Evolutionary conservation across 2,113 vertebrate genomes (phyloP).

Genomic region (Cebidichthys violaceus): DNA sequence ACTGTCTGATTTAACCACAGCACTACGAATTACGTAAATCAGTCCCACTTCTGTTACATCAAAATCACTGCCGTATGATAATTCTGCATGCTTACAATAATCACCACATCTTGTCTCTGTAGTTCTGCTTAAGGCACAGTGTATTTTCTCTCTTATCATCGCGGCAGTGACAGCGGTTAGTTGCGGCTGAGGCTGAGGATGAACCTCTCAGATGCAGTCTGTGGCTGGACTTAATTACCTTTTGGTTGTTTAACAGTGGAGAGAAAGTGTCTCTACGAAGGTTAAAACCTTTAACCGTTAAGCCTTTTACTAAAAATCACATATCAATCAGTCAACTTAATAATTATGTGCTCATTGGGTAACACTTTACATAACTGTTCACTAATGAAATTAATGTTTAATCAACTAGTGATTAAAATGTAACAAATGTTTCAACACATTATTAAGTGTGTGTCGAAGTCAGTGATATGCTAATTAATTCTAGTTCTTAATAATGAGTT

Average conservation of each 20-base stretch:
- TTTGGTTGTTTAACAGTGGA: conserved; percentile 1
- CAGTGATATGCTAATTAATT: conserved; percentile 65
- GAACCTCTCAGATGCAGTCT: conserved; percentile 25
- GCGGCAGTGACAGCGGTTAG: conserved; percentile 13
- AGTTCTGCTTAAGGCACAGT: conserved; percentile 33
- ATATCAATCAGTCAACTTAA: not conserved
- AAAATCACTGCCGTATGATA: conserved; percentile 41
- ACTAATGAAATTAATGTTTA: conserved; percentile 54
- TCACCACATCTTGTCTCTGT: conserved; percentile 21
- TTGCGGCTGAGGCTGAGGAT: conserved; percentile 10
- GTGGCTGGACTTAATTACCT: not conserved
- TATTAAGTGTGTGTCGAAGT: conserved; percentile 70
- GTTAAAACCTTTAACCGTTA: not conserved
- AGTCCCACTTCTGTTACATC: conserved; percentile 15
- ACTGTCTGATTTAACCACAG: conserved; percentile 25
- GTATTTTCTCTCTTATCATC: conserved; percentile 23
- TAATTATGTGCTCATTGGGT: conserved; percentile 29
- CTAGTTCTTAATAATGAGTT: conserved; percentile 57
- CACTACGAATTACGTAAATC: conserved; percentile 35
- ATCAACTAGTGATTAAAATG: conserved; percentile 64
- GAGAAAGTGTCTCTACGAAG: conserved; percentile 10
- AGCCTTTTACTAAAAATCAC: conserved; percentile 19
- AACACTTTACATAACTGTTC: conserved; percentile 41
- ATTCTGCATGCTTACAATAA: conserved; percentile 49
- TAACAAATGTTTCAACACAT: conserved; percentile 63